Evolutionary conservation across 2,797 vertebrate species (phyloP), one percentile per base, ranked within the genome.

Genomic region (Anguilla marmorata): DNA sequence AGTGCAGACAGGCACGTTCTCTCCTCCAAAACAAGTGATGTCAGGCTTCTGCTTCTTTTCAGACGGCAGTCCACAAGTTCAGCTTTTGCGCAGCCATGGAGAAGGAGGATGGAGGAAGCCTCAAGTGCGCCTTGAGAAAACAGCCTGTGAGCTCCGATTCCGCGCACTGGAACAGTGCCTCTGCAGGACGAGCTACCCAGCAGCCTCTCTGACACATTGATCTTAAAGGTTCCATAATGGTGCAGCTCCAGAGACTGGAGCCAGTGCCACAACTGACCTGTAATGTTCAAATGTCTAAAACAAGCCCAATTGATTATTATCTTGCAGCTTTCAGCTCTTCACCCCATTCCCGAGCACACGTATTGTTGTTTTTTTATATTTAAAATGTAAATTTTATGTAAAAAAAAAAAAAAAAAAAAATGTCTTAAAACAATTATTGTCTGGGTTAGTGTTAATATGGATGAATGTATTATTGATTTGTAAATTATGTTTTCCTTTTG

Each of bases 31-130:
- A 27, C 63, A 69, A 8, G n/a, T 69, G 63, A 69, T 24, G 63
- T 69, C 63, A 69, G 63, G 63, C 63, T 69, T 69, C 63, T 69
- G 63, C 63, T 69, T 69, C 63, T 69, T 11, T 27, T 69, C 63
- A 69, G 24, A 69, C 24, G 0, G 63, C 63, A 69, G 19, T 69
- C 5, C 63, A 27, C 63, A 69, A n/a, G 63, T 69, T 69, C n/a
- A 27, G 63, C 63, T 24, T 45, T 45, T n/a, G 63, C 63, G n/a
- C n/a, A 66, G 63, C 0, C 63, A 69, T 45, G 5, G 63, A 69
- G 63, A 11, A 7, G 27, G 63, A 69, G 24, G 24, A 69, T 9
- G n/a, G 63, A 69, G 63, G 63, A 69, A 69, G 63, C 63, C 27
- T 11, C 5, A n/a, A 69, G n/a, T 69, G 63, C 63, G 5, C 7